Evolutionary conservation across 1,140 invertebrate species (phyloP), one percentile per base, ranked within the genome.

Genomic region (Lepidotrigona ventralis): DNA sequence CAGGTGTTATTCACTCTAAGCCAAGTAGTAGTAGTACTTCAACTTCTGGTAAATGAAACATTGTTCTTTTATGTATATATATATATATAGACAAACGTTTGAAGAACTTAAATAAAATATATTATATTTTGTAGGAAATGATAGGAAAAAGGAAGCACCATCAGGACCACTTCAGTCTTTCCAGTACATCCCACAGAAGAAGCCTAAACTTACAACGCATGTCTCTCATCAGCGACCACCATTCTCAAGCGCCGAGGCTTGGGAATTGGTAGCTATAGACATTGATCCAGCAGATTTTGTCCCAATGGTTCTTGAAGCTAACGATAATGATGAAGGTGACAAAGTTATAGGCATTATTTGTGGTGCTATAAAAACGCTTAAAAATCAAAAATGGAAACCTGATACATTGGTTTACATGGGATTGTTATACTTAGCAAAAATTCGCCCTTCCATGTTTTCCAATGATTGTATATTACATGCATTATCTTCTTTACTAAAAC

Each of bases 391-490:
- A 64, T 95, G 96, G 68, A 99, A 99, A 92, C 97, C 97, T 53
- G 98, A 99, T 88, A 95, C 95, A 54, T 94, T 97, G 19, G 94
- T 98, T 0, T 97, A 96, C 87, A 95, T 98, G 87, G 96, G 96
- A 74, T 93, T 99, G 64, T 95, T 98, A 53, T 98, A 98, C 92
- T 91, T 98, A 26, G 97, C 97, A 0, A 98, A 98, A 94, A 95
- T 97, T 63, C 95, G 96, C 84, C 96, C 98, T 5, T 95, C 95
- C 54, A 95, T 98, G 89, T 98, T 98, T 91, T 95, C 95, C 9
- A 97, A 96, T 90, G 98, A 99, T 90, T 95, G 96, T 70, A 96
- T 98, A 21, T 95, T 97, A 26, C 96, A 97, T 90, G 98, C 96
- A 6, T 94, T 99, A 8, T 96, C 98, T 77, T 97, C 97, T 39